phyloP scores from a whole-genome alignment of 2,797 vertebrate genomes.

The Paratrypauchen microcephalus region DNA sequence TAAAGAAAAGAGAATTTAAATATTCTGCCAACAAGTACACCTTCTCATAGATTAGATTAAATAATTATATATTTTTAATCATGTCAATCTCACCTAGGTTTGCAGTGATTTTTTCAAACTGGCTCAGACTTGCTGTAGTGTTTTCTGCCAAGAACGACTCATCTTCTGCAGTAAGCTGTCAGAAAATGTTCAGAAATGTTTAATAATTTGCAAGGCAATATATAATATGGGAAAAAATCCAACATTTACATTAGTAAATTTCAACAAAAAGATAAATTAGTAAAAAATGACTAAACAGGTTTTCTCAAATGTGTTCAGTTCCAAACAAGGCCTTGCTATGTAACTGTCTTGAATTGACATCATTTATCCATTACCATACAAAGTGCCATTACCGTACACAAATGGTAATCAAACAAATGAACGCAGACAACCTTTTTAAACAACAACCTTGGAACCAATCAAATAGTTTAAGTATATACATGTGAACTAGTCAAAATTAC shows the following conservation, averaged over 20 bases:
- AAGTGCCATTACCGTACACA: not conserved
- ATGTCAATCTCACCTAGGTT: conserved; percentile 81
- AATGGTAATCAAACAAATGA: not conserved
- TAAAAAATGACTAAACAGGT: not conserved
- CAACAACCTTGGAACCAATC: not conserved
- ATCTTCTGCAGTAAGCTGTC: conserved; percentile 89
- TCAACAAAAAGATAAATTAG: too few species aligned
- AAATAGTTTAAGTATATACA: not conserved
- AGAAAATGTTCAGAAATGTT: not conserved
- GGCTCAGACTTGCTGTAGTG: conserved; percentile 88
- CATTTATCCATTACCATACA: too few species aligned
- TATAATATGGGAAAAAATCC: not conserved
- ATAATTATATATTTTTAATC: not conserved
- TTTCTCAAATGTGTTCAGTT: not conserved
- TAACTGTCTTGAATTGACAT: too few species aligned
- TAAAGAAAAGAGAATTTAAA: conserved; percentile 23
- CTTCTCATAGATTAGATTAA: not conserved
- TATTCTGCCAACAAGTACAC: not conserved
- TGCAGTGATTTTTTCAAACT: conserved; percentile 93
- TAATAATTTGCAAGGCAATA: not conserved
- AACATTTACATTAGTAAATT: not conserved
- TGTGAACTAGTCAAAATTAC: not conserved
- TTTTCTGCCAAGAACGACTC: conserved; percentile 89
- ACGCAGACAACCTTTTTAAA: not conserved
- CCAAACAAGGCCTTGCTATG: not conserved